These are phyloP conservation scores for Mallateleia sp. DNA, from an alignment of 2,888 invertebrate species.

Conservation along the genomic window DNA sequence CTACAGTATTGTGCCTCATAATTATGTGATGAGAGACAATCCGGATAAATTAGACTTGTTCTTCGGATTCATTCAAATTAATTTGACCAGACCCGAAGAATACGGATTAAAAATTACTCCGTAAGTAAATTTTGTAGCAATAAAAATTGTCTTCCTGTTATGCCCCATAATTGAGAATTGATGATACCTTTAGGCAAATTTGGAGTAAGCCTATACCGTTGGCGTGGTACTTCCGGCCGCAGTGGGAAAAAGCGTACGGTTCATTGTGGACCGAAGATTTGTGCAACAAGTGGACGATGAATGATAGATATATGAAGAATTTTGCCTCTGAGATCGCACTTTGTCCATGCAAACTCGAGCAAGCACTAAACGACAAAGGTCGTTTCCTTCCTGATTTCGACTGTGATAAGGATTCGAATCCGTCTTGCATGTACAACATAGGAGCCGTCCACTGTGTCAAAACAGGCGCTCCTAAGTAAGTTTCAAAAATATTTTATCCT, in stretches of 20 bases:
- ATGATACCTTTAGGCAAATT: slow-evolving; percentile 90
- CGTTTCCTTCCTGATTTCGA: slow-evolving; percentile 97
- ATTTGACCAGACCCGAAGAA: slow-evolving; percentile 94
- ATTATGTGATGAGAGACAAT: slow-evolving; percentile 93
- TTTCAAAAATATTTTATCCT: slow-evolving; percentile 66
- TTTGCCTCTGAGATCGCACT: slow-evolving; percentile 95
- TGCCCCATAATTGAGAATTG: background rate
- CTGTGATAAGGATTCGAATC: slow-evolving; percentile 97
- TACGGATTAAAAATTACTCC: slow-evolving; percentile 93
- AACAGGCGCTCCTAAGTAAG: slow-evolving; percentile 97
- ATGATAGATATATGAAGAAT: slow-evolving; percentile 95
- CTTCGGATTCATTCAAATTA: slow-evolving; percentile 97
- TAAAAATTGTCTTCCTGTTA: background rate
- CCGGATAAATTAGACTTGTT: slow-evolving; percentile 93
- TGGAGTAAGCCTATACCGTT: slow-evolving; percentile 98
- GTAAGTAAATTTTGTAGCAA: slow-evolving; percentile 91
- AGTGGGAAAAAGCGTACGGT: slow-evolving; percentile 96
- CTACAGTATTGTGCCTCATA: slow-evolving; percentile 93
- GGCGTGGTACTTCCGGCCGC: slow-evolving; percentile 97
- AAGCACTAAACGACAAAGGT: slow-evolving; percentile 97
- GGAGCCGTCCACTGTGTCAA: slow-evolving; percentile 98
- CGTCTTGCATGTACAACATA: slow-evolving; percentile 96
- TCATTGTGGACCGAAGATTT: slow-evolving; percentile 95
- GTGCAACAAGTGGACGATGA: slow-evolving; percentile 97
- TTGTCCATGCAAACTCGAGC: slow-evolving; percentile 98